Base-by-base conservation (phyloP, 2,113 vertebrate species). In the Pandion haliaetus region DNA sequence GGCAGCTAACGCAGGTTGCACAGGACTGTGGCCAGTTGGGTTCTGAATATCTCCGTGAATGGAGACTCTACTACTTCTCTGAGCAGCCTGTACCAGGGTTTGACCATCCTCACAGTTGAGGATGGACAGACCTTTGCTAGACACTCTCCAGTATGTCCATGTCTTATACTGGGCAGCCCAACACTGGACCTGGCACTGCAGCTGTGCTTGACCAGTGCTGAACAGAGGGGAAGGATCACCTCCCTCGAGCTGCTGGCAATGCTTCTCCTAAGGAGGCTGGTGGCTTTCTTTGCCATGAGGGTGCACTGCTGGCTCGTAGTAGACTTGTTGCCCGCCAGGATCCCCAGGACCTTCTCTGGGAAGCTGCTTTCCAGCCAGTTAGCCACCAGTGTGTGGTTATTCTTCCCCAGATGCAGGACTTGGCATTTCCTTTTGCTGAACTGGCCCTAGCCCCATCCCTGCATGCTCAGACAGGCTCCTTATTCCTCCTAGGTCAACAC, bases 21-120 rank as follows among this genome's bases (percentile, higher is more conserved):
- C 63, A n/a, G 80, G 24, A n/a, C 59, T 44, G 24, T 28, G 23
- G 6, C 31, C 45, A n/a, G 36, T 7, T 1, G 2, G 12, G 24
- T 4, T 26, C 42, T 29, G 8, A 3, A 1, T 7, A 3, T 15
- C 32, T 6, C 61, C 1, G 2, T 1, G 8, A 1, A 17, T 13
- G 11, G 54, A 58, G 21, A 9, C 14, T 13, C 74, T 10, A 0
- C 52, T 21, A 17, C 19, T 23, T n/a, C 38, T 63, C n/a, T 5
- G 61, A 80, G 55, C 59, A 40, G 73, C 34, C 69, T 42, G 1
- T 42, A 58, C 16, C 66, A 5, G 38, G 21, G 17, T 28, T 66
- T 32, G 55, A 6, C 28, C 42, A 21, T 32, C 25, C 38, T 49
- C 50, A 26, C 34, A 38, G 23, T 4, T 17, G 38, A 62, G 32